Conservation (phyloP, 2,888 invertebrate genomes). For the Drosophila picticornis region DNA sequence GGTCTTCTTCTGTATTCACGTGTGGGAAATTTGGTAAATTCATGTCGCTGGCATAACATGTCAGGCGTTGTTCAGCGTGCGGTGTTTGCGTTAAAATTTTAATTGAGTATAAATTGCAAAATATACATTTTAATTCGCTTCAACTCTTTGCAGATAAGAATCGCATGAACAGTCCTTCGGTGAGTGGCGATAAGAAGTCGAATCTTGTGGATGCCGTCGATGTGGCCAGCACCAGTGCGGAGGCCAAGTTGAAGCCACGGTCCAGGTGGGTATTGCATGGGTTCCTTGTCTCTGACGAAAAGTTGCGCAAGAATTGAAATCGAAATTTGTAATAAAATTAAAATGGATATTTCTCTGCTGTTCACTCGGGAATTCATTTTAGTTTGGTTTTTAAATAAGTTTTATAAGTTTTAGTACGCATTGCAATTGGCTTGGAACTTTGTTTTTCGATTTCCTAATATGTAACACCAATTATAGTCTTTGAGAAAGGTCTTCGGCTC, state of each 20-base stretch:
- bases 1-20: not conserved
- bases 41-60: not conserved
- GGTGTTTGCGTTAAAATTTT: slow-evolving; percentile 17
- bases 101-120: slow-evolving; percentile 14
- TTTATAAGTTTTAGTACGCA: not conserved
- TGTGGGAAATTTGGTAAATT: not conserved
- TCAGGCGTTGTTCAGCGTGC: not conserved
- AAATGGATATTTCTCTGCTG: no score
- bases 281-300: not conserved
- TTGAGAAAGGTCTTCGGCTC: not conserved
- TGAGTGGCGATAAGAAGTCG: slow-evolving; percentile 83
- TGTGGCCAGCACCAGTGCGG: slow-evolving; percentile 82
- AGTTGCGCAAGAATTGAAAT: no score
- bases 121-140: not conserved
- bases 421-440: not conserved
- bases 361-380: not conserved
- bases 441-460: not conserved
- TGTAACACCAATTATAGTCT: not conserved
- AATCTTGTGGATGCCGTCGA: slow-evolving; percentile 81
- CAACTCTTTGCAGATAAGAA: slow-evolving; percentile 80
- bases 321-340: no score
- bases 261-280: slow-evolving; percentile 84
- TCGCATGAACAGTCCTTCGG: slow-evolving; percentile 84
- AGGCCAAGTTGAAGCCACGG: slow-evolving; percentile 87
- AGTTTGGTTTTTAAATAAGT: not conserved